phyloP scores from a whole-genome alignment of 2,888 invertebrate species.

The Penaeus monodon region DNA sequence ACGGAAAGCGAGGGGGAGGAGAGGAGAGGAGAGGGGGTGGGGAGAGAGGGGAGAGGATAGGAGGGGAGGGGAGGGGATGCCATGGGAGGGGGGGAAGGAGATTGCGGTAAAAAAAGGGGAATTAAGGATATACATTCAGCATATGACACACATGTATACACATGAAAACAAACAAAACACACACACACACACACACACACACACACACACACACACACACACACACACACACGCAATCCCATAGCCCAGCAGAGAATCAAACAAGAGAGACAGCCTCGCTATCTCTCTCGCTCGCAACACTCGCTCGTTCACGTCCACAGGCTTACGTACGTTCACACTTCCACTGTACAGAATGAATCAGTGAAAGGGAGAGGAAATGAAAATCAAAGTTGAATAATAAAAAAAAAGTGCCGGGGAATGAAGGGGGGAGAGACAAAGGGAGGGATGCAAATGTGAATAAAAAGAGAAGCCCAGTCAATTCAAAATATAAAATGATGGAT shows the following conservation, averaged over 20 bases:
- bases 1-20: background rate
- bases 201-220: background rate
- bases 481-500: no score
- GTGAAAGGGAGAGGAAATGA: background rate
- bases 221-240: background rate
- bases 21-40: no score
- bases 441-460: background rate
- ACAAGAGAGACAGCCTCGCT: background rate
- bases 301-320: no score
- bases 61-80: background rate
- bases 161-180: background rate
- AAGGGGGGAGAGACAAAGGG: background rate
- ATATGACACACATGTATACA: background rate
- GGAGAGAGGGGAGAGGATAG: background rate
- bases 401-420: background rate
- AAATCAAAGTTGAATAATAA: background rate
- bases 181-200: constrained; percentile 9
- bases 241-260: background rate
- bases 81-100: background rate
- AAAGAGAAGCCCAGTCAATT: background rate
- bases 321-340: no score
- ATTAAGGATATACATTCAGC: no score
- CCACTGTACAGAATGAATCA: no score
- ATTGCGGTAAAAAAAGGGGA: background rate
- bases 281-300: constrained; percentile 4